phyloP scores from a whole-genome alignment of 2,888 invertebrate species.

The Cheilosia vernalis region DNA sequence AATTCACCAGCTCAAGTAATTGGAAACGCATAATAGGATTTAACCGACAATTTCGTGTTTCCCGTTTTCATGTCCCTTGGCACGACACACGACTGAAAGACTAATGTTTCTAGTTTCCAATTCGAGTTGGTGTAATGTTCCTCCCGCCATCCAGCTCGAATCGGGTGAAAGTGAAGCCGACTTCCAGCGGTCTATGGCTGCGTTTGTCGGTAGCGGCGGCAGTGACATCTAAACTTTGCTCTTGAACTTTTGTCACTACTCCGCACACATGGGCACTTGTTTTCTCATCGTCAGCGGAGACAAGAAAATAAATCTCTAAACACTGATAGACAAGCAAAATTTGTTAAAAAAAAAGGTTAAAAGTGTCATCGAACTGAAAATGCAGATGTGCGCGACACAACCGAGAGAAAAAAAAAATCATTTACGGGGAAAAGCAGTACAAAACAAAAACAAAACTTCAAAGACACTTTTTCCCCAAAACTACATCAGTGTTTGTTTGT shows the following conservation, averaged over 20 bases:
- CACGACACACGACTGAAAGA: conserved; percentile 35
- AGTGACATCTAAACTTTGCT: conserved; percentile 33
- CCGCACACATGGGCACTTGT: conserved; percentile 26
- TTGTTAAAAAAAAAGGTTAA: conserved; percentile 60
- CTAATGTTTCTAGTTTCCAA: conserved; percentile 38
- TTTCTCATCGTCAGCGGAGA: conserved; percentile 7
- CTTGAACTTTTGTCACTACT: conserved; percentile 50
- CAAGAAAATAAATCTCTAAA: conserved; percentile 26
- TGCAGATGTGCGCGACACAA: conserved; percentile 33
- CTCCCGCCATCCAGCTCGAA: not conserved
- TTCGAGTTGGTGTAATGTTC: not conserved
- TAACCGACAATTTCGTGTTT: conserved; percentile 32
- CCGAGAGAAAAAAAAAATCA: too few species aligned
- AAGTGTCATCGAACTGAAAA: conserved; percentile 50
- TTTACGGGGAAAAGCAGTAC: not conserved
- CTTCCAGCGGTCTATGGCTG: not conserved
- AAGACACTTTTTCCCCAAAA: conserved; percentile 26
- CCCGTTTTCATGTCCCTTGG: conserved; percentile 36
- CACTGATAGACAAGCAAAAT: conserved; percentile 59
- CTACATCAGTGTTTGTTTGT: conserved; percentile 21
- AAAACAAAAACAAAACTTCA: conserved; percentile 25
- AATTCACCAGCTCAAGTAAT: conserved; percentile 34
- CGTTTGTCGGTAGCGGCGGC: not conserved
- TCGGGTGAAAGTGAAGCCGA: conserved; percentile 33
- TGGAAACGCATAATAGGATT: conserved; percentile 63